Conservation (phyloP, 2,888 invertebrate genomes). For the Pandemis cinnamomeana region DNA sequence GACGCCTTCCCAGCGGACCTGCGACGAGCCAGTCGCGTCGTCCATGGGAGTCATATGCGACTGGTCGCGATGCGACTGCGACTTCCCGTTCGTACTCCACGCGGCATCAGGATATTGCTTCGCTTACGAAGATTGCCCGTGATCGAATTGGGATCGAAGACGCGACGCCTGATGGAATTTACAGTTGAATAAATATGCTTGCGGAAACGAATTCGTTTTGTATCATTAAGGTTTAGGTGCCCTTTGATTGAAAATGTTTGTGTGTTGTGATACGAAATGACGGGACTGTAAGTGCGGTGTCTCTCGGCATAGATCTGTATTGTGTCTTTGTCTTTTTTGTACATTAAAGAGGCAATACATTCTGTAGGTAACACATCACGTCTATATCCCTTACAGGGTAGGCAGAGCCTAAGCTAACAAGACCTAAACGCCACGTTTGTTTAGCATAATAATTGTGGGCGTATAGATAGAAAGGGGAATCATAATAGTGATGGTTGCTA, state of each 20-base stretch:
- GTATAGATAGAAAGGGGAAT: no score
- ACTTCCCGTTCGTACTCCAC: constrained; percentile 75
- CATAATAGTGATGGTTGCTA: no score
- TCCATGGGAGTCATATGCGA: constrained; percentile 73
- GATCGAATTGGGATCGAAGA: constrained; percentile 37
- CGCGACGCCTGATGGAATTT: constrained; percentile 14
- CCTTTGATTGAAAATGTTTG: not conserved
- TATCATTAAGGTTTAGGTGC: not conserved
- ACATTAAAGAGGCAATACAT: no score
- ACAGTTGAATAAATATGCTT: constrained; percentile 15
- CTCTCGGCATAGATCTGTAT: not conserved
- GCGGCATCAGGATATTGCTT: constrained; percentile 74
- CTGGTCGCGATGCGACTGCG: constrained; percentile 78
- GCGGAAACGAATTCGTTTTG: not conserved
- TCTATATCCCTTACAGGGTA: no score
- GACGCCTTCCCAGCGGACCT: constrained; percentile 73
- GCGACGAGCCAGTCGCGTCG: constrained; percentile 73
- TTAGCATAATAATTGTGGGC: no score
- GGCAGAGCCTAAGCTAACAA: no score
- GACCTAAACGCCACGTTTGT: no score
- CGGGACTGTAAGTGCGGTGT: not conserved
- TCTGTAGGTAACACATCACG: no score
- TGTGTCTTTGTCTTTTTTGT: no score
- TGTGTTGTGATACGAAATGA: not conserved
- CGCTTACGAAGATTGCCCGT: constrained; percentile 73